Base-by-base conservation (phyloP, 2,888 invertebrate species). In the Agriopis aurantiaria region DNA sequence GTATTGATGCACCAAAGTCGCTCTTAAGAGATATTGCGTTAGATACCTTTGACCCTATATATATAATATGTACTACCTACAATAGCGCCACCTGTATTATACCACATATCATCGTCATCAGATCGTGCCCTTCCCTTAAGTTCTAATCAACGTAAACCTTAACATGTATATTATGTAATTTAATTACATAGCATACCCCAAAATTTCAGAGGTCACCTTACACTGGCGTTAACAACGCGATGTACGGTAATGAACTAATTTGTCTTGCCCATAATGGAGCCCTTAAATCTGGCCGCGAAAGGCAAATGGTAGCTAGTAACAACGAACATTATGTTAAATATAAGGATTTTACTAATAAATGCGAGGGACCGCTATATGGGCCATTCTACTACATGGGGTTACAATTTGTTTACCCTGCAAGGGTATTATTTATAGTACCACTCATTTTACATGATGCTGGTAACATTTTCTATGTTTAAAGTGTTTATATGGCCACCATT, bases 191-290 rank as follows among this genome's bases (percentile, higher is more conserved):
- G 9, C 41, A 41, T 43, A 6, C 8, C 40, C 45, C 46, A 14
- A 68, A 58, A 68, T 68, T 40, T 40, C 49, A 46, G 9, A 55
- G 80, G 56, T 77, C 80, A 64, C 55, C 49, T 70, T 80, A 78
- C 43, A 68, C 64, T 76, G 80, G 82, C 75, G 75, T 79, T 82
- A 80, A 77, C 78, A 81, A 80, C 62, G 81, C 80, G 79, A 46
- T 59, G 41, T 78, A 80, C 80, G 81, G 81, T 87, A 87, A 88
- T 85, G 86, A 85, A 83, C 85, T 84, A 85, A 86, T 88, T 88
- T 86, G 84, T 85, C 84, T 82, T 80, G 70, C 74, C 75, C 74
- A 69, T 85, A 86, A 86, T 84, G 83, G 79, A 73, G 77, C 76
- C 74, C 78, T 83, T 82, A 83, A 85, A 85, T 85, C 83, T 83